Evolutionary conservation across 2,888 invertebrate genomes (phyloP).

Genomic region (Elysia crispata): DNA sequence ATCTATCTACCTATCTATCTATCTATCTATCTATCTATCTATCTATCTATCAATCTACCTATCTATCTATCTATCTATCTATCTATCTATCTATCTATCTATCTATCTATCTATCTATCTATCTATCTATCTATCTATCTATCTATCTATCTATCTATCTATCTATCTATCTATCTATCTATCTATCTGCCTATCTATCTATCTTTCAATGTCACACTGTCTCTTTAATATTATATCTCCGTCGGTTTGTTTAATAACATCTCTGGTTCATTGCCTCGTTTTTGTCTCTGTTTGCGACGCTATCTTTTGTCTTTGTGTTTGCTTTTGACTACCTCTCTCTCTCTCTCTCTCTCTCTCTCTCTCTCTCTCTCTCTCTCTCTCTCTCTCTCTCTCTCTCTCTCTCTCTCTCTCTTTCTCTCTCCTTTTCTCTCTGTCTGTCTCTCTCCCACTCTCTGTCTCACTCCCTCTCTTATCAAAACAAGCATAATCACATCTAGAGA

Average conservation of each 20-base stretch:
- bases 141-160: slow-evolving; percentile 33
- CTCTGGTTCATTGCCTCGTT: too few species aligned
- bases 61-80: slow-evolving; percentile 13
- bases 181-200: background rate
- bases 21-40: background rate
- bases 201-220: too few species aligned
- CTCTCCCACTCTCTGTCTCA: slow-evolving; percentile 6
- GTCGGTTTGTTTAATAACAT: too few species aligned
- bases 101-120: slow-evolving; percentile 13
- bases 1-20: background rate
- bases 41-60: background rate
- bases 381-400: slow-evolving; percentile 36
- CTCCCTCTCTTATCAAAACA: background rate
- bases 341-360: background rate
- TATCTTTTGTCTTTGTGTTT: background rate
- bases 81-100: background rate
- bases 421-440: slow-evolving; percentile 5
- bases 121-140: slow-evolving; percentile 34
- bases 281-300: too few species aligned
- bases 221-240: too few species aligned
- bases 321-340: background rate
- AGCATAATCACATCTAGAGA: background rate
- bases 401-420: slow-evolving; percentile 10
- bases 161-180: slow-evolving; percentile 17
- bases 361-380: background rate